Base-by-base conservation (phyloP, 2,888 invertebrate species). In the Beris morrisii region DNA sequence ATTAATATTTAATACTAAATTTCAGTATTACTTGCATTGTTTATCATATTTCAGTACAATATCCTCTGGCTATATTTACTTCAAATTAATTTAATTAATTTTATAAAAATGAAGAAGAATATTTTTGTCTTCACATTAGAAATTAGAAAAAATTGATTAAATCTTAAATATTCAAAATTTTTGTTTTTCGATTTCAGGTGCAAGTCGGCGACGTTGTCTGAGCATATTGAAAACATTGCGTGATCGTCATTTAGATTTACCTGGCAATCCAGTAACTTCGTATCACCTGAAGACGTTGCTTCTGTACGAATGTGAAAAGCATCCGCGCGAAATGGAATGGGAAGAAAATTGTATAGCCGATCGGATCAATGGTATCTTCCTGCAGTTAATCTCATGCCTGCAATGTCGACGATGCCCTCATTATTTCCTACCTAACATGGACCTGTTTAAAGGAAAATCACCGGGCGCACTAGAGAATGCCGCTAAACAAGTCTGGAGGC, bases 381-480 rank as follows among this genome's bases (percentile, higher is more conserved):
- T 97, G 70, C 97, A 97, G 82, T 82, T 97, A 76, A 97, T 97
- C 74, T 95, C 95, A 32, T 96, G 96, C 77, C 85, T 97, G 72
- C 97, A 97, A 82, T 97, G 96, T 79, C 88, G 95, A 64, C 85
- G 95, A 67, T 97, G 97, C 81, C 95, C 96, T 45, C 96, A 97
- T 81, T 97, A 97, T 79, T 97, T 97, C 83, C 85, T 97, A 72
- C 96, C 97, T 31, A 92, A 92, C 76, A 87, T 97, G 78, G 96
- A 97, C 82, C 83, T 97, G 68, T 94, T 97, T 82, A 93, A 94
- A 79, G 95, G 95, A 66, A 95, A 95, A 81, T 92, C 93, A 59
- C 91, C 93, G 71, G 90, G 91, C 73, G 90, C 93, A 5, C 84
- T 97, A 74, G 96, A 97, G 82, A 93, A 93, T 80, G 94, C 95